Percentiles rank a stretch among this genome's conserved stretches.
phyloP scores from a whole-genome alignment of 2,113 vertebrate species.

The crab-eating macaque (Macaca fascicularis) region T2T-MFA8v1.1 NC_088379.1:76161001-76161500 shows the following conservation, averaged over 20 bases:
- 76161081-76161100: not conserved
- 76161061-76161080: not conserved
- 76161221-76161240: not conserved
- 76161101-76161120: not conserved
- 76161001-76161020: not conserved
- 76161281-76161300: not conserved
- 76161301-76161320: not conserved
- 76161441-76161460: not conserved
- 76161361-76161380: not conserved
- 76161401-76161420: slow-evolving; percentile 28
- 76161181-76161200: not conserved
- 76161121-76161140: slow-evolving; percentile 19
- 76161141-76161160: not conserved
- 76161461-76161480: not conserved
- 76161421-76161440: slow-evolving; percentile 24
- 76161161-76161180: not conserved
- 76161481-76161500: not conserved
- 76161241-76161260: not conserved
- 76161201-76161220: not conserved
- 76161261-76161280: not conserved
- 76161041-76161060: slow-evolving; percentile 41
- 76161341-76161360: slow-evolving; percentile 17
- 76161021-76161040: not conserved
- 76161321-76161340: not conserved
- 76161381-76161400: not conserved